phyloP scores from a whole-genome alignment of 2,797 vertebrate species.

The Synanceia verrucosa region DNA sequence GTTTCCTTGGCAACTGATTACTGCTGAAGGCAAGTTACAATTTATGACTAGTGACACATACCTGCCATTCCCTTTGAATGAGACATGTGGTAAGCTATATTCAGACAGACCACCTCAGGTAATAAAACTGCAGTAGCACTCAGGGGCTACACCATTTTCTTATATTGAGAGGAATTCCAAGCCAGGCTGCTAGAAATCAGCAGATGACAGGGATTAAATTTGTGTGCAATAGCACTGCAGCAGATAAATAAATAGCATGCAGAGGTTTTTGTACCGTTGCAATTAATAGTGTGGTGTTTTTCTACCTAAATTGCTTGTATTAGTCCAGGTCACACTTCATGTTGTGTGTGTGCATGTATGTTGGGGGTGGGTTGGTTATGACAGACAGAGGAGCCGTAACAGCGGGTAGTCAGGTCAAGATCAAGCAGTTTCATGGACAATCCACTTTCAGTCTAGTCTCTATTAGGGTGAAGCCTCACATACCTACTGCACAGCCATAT shows the following conservation, averaged over 20 bases:
- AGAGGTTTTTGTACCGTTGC: slow-evolving; percentile 36
- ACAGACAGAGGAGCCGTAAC: slow-evolving; percentile 60
- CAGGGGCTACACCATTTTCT: slow-evolving; percentile 68
- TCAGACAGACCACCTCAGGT: slow-evolving; percentile 78
- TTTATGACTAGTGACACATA: slow-evolving; percentile 80
- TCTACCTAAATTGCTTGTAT: slow-evolving; percentile 15
- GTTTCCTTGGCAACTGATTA: slow-evolving; percentile 81
- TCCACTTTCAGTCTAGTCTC: slow-evolving; percentile 67
- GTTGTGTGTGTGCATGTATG: background rate
- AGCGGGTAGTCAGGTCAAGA: slow-evolving; percentile 69
- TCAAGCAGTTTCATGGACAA: slow-evolving; percentile 72
- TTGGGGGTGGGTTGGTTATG: slow-evolving; percentile 26
- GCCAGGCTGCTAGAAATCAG: slow-evolving; percentile 67
- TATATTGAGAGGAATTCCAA: slow-evolving; percentile 68
- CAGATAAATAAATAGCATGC: slow-evolving; percentile 54
- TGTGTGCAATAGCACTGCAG: slow-evolving; percentile 42
- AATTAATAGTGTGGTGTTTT: slow-evolving; percentile 1
- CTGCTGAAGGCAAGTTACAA: slow-evolving; percentile 77
- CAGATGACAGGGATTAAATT: slow-evolving; percentile 63
- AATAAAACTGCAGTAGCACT: slow-evolving; percentile 77
- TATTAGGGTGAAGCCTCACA: slow-evolving; percentile 59
- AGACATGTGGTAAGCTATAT: slow-evolving; percentile 80
- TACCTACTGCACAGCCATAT: slow-evolving; percentile 40
- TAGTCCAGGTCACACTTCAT: slow-evolving; percentile 8
- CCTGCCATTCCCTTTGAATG: slow-evolving; percentile 80